Evolutionary conservation across 2,113 vertebrate species (phyloP), one percentile per base, ranked within the genome.

Genomic region (Cyanoderma ruficeps): DNA sequence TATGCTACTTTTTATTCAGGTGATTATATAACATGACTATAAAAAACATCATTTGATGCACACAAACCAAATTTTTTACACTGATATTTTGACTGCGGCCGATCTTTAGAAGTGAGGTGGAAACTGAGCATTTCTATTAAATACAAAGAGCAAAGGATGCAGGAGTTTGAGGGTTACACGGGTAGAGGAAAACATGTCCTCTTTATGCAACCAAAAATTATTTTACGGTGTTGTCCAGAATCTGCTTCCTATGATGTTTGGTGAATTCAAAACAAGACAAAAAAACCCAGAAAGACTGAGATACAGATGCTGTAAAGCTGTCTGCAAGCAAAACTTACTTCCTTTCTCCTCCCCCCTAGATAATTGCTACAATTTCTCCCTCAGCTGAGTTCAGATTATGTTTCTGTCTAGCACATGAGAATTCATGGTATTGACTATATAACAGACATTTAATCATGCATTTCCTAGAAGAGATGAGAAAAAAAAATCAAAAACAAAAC

Each of bases 301-400:
- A 91, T 91, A 82, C 88, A 95, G 93, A 93, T 96, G 94, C 96
- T 93, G 74, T 46, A 92, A 96, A 96, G 57, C 88, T 87, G 80
- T 90, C 93, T 96, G 92, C 92, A 95, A 96, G 97, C 70, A 97
- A 95, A 96, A 90, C 21, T 56, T 60, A 94, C 79, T 95, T 96
- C 94, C 94, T 86, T 92, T 89, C 85, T 84, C 92, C 70, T 87
- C 83, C 78, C 71, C 77, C n/a, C 28, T 25, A 68, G 61, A 87
- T 96, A 96, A 96, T 96, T 95, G 87, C 91, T 96, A 77, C 76
- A 93, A 78, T 96, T 97, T 96, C 93, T 96, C 90, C 56, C 76
- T 87, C 95, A 97, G 87, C 94, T 96, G 93, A 96, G 35, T 90
- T 94, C 82, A 79, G 84, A 95, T 96, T 94, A 84, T 69, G 33